Evolutionary conservation across 2,888 invertebrate genomes (phyloP).

Genomic region (Drosophila prostipennis): DNA sequence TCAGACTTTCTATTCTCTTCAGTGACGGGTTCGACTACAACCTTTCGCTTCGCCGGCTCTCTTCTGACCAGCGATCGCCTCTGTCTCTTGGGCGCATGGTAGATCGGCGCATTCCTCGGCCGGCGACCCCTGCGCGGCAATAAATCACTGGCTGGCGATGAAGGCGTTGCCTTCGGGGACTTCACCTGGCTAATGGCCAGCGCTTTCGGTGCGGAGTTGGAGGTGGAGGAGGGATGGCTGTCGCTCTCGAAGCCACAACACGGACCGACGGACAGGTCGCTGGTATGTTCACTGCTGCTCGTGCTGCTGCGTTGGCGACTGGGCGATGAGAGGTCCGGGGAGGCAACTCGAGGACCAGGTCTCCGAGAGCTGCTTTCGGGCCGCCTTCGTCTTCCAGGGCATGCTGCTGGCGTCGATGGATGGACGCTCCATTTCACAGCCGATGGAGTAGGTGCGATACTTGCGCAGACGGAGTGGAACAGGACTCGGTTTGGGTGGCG

Average conservation of each 20-base stretch:
- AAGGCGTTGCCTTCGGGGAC: not conserved
- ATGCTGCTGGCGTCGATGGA: conserved; percentile 19
- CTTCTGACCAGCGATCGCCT: conserved; percentile 10
- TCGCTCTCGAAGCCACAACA: conserved; percentile 57
- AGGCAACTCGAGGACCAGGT: conserved; percentile 14
- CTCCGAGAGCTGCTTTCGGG: conserved; percentile 63
- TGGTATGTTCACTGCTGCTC: conserved; percentile 48
- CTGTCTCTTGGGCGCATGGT: conserved; percentile 32
- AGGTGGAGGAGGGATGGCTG: conserved; percentile 26
- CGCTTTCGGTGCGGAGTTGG: not conserved
- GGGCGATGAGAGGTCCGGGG: conserved; percentile 5
- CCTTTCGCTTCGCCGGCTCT: not conserved
- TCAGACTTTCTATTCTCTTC: conserved; percentile 32
- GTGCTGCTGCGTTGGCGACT: conserved; percentile 7
- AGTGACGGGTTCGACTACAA: too few relatives aligned
- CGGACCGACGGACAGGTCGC: conserved; percentile 61
- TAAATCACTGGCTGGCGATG: not conserved
- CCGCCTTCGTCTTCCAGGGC: conserved; percentile 77
- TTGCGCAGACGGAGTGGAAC: conserved; percentile 30
- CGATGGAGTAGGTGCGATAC: conserved; percentile 25
- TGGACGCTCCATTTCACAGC: conserved; percentile 15
- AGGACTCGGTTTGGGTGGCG: conserved; percentile 26
- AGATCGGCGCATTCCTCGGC: conserved; percentile 3
- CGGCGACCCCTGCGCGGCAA: conserved; percentile 40
- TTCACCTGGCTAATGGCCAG: conserved; percentile 3